These are phyloP conservation scores for Habroteleia sp. DNA, from an alignment of 2,888 invertebrate genomes.

Conservation along the genomic window DNA sequence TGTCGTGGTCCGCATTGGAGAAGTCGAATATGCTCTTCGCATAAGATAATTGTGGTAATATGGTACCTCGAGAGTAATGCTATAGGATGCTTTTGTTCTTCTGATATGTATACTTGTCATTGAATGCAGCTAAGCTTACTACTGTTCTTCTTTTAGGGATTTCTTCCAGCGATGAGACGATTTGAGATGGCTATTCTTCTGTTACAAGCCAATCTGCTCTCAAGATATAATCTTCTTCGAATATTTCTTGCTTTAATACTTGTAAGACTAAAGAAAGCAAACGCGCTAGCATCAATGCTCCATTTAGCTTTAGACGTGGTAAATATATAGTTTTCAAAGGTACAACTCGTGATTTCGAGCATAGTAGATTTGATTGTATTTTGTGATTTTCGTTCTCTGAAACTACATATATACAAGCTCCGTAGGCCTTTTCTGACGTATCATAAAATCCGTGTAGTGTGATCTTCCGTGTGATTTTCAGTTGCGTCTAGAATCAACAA, in stretches of 20 bases:
- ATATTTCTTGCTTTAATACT: background rate
- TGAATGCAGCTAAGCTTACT: background rate
- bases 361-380: background rate
- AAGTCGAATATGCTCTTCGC: background rate
- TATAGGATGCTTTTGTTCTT: background rate
- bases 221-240: constrained; percentile 1
- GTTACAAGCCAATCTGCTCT: constrained; percentile 5
- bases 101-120: background rate
- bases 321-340: background rate
- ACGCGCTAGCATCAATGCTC: background rate
- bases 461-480: background rate
- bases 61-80: constrained; percentile 7
- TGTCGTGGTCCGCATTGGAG: background rate
- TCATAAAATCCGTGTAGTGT: background rate
- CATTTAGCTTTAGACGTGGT: background rate
- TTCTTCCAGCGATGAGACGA: background rate
- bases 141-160: background rate
- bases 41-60: background rate
- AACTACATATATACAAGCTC: background rate
- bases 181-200: constrained; percentile 1
- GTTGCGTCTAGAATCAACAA: background rate
- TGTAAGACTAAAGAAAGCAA: background rate
- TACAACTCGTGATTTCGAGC: constrained; percentile 3
- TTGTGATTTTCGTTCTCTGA: background rate
- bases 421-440: background rate